Evolutionary conservation across 1,140 invertebrate species (phyloP), one percentile per base, ranked within the genome.

Genomic region (Magallana ariakensis): DNA sequence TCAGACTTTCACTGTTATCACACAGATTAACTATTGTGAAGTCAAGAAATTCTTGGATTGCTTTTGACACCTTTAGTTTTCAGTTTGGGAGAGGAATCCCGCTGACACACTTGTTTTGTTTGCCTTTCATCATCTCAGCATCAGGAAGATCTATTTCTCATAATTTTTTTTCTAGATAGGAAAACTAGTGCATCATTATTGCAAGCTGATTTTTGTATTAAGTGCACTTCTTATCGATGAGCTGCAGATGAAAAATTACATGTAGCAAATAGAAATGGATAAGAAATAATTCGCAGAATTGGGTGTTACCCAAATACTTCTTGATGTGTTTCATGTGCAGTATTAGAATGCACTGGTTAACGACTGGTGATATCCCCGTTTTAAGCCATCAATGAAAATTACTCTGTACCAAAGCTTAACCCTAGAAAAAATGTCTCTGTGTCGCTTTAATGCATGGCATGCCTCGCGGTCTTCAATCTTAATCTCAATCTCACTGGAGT

Each of bases 1-100:
- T 75, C 66, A 75, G 66, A 75, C 66, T 75, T 75, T 75, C 66
- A 33, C 66, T 75, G 66, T 26, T 75, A 75, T 75, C 66, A 75
- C 66, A 75, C 22, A 75, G 66, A 75, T 75, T 75, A 75, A 75
- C 66, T 19, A 75, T 75, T 75, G 66, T 75, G 19, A 75, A 75
- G 66, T 75, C 66, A 10, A 9, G 22, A 75, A 19, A 13, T 75
- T 33, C 66, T 75, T 13, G 22, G 15, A 75, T 75, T 75, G 66
- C 66, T 75, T 75, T 75, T 75, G 66, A 75, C 66, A 75, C 66
- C 33, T 22, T 75, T 7, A 22, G 22, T 11, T 75, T 75, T 22
- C 7, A 22, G 22, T 75, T 75, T 75, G 10, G 33, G 7, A 26
- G 15, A 9, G 1, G 66, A 26, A 26, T 75, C 66, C 22, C 26